These are phyloP conservation scores for Engystomops pustulosus DNA, from an alignment of 2,113 vertebrate genomes.

Conservation along the genomic window DNA sequence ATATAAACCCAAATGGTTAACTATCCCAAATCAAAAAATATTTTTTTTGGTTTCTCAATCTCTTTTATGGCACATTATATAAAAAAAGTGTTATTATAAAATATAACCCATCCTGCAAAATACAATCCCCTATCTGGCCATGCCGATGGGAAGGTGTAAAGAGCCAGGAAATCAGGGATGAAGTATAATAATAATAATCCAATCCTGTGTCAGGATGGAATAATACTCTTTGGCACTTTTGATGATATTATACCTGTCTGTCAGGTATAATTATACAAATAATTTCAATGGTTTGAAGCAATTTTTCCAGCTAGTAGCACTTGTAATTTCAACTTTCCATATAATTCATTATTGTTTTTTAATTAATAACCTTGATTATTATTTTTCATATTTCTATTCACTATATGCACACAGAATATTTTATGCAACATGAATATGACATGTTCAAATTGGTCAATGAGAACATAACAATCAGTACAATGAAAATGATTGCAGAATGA, in stretches of 20 bases:
- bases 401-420: background rate
- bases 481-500: background rate
- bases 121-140: no score
- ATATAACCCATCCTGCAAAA: no score
- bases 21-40: no score
- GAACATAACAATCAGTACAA: background rate
- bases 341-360: background rate
- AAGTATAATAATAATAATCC: no score
- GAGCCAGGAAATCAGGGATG: no score
- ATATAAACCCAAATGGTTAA: no score
- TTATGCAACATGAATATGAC: background rate
- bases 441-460: constrained; percentile 15
- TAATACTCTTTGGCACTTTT: background rate
- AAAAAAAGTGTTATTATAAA: no score
- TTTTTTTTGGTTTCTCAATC: no score
- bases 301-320: background rate
- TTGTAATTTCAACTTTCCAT: background rate
- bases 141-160: no score
- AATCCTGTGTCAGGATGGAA: no score
- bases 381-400: background rate
- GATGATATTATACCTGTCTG: background rate
- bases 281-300: background rate
- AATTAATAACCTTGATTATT: background rate
- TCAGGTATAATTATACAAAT: background rate
- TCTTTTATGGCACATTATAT: no score